Base-by-base conservation (phyloP, 1,140 invertebrate species). In the Palaemon carinicauda region DNA sequence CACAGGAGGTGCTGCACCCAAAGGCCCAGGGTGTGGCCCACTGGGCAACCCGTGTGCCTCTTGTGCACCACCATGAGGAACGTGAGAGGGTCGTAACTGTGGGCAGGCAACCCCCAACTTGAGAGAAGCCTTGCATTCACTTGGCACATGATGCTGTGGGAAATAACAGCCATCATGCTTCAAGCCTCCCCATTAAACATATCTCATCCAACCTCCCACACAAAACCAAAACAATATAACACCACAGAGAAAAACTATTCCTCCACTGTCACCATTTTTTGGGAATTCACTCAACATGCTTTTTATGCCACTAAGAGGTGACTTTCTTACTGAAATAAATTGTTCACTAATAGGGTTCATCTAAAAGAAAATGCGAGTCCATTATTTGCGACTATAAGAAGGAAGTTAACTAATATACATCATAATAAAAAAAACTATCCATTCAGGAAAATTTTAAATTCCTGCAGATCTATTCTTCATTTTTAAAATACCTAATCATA, bases 121-220 rank as follows among this genome's bases (percentile, higher is more conserved):
- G 83, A 69, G 83, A 79, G 83, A 79, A 77, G 83, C 33, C 83
- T 85, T 85, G 81, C 21, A 51, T 75, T 85, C 83, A 85, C 83
- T 85, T 85, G 83, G 83, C 83, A 85, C 75, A 78, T 85, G 83
- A 75, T 85, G 83, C 83, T 85, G 83, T 85, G 83, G 79, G 75
- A 85, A 52, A 85, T 41, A 79, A 85, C 83, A 85, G 75, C 71
- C 83, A 79, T 85, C 83, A 85, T 85, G 83, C 75, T 51, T 77
- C 83, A 78, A 74, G 73, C 54, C 60, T 65, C 60, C 54, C 83
- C 53, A 10, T 52, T 29, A 60, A 31, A 65, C 50, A 51, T 54
- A 41, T 77, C 53, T 27, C 27, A 75, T 53, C 24, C 33, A 77
- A 73, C 29, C 41, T 9, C 69, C 69, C 17, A 29, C n/a, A 19